Conservation (phyloP, 30 jellyfish, hydroid and myxozoan species). For the Pelagia noctiluca region DNA sequence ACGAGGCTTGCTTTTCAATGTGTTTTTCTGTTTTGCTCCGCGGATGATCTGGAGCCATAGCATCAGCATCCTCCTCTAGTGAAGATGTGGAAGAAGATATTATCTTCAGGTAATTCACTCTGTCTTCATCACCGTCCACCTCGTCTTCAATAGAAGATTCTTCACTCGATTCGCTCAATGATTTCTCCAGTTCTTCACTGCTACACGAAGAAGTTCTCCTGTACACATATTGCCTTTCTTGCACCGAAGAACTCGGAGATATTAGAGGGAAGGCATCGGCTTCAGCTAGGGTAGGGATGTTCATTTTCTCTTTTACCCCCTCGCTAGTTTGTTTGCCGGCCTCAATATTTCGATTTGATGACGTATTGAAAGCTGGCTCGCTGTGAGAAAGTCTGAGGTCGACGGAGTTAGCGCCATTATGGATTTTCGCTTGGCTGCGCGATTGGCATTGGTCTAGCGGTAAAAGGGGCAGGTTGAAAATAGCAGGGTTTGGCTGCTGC, state of each 20-base stretch:
- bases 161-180: conserved; percentile 11
- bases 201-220: conserved; percentile 95
- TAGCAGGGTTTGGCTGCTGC: not conserved
- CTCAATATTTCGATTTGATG: not conserved
- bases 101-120: conserved; percentile 27
- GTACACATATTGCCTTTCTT: conserved; percentile 72
- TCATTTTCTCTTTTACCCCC: conserved; percentile 20
- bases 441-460: conserved; percentile 43
- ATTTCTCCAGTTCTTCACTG: conserved; percentile 71
- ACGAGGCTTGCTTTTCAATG: not conserved
- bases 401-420: conserved; percentile 25
- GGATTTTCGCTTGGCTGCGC: conserved; percentile 28
- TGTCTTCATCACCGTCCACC: conserved; percentile 32
- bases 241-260: conserved; percentile 79
- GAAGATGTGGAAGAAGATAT: conserved; percentile 40
- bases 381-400: conserved; percentile 25
- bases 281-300: conserved; percentile 35
- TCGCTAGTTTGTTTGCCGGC: not conserved
- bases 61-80: not conserved
- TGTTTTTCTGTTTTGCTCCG: not conserved
- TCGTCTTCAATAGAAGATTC: conserved; percentile 63
- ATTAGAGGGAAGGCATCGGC: conserved; percentile 87
- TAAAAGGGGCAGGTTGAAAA: not conserved
- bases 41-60: conserved; percentile 13
- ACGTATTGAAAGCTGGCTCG: conserved; percentile 24